Percentiles rank a stretch among this genome's conserved stretches.
Evolutionary conservation across 2,888 invertebrate genomes (phyloP).

Genomic region (Spilosoma lubricipeda): DNA sequence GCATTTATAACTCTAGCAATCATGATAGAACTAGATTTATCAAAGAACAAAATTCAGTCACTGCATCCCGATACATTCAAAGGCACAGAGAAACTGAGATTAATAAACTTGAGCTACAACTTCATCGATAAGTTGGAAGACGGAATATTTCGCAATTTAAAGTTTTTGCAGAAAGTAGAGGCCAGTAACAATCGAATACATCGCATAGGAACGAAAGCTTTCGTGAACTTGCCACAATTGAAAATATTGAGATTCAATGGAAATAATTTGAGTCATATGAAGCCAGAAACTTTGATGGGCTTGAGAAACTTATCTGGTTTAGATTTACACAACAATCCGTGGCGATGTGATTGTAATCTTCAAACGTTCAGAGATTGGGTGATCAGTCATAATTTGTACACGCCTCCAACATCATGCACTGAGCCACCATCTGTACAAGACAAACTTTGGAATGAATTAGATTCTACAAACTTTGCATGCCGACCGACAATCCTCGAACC

Average conservation of each 20-base stretch:
- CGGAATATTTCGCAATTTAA: conserved; percentile 91
- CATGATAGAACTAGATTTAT: conserved; percentile 93
- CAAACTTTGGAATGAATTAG: conserved; percentile 91
- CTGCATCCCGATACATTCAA: conserved; percentile 90
- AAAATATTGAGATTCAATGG: conserved; percentile 90
- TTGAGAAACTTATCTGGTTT: conserved; percentile 90
- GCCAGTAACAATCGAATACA: conserved; percentile 92
- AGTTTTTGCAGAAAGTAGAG: conserved; percentile 91
- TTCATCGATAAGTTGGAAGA: conserved; percentile 90
- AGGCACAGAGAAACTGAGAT: conserved; percentile 90
- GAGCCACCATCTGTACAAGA: conserved; percentile 89
- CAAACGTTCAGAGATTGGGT: conserved; percentile 92
- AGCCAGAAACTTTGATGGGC: conserved; percentile 88
- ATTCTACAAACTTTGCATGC: conserved; percentile 93
- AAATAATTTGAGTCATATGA: conserved; percentile 91
- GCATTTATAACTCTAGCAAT: conserved; percentile 92
- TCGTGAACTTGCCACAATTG: conserved; percentile 89
- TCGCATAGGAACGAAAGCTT: conserved; percentile 89
- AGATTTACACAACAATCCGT: conserved; percentile 93
- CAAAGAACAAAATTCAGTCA: conserved; percentile 89
- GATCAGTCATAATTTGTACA: conserved; percentile 90
- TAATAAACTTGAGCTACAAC: conserved; percentile 92
- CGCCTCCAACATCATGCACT: conserved; percentile 90
- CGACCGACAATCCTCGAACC: conserved; percentile 91
- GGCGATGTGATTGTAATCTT: conserved; percentile 95